Conservation (phyloP, 2,888 invertebrate genomes). For the Altica lythri region DNA sequence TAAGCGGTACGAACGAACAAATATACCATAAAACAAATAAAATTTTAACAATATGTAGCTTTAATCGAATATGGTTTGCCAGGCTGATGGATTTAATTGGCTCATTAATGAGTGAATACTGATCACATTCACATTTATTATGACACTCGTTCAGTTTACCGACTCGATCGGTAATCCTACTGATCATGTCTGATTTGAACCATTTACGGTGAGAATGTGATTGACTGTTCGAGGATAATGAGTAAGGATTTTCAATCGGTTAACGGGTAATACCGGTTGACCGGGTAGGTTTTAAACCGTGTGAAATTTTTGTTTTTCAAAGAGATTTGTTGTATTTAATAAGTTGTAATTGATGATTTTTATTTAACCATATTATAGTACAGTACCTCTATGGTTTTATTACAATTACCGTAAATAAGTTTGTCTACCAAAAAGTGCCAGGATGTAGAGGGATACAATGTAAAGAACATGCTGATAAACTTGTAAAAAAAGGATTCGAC, state of each 20-base stretch:
- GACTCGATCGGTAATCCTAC: conserved; percentile 22
- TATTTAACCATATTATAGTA: no score
- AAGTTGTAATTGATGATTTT: conserved; percentile 7
- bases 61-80: conserved; percentile 37
- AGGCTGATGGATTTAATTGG: conserved; percentile 44
- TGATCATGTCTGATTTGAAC: conserved; percentile 33
- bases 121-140: conserved; percentile 38
- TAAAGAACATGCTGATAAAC: no score
- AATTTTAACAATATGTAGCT: no score
- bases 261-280: conserved; percentile 23
- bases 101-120: conserved; percentile 42
- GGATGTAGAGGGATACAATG: no score
- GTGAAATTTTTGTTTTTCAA: conserved; percentile 20
- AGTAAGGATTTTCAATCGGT: conserved; percentile 14
- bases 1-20: no score
- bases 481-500: no score
- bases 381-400: no score
- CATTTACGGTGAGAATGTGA: conserved; percentile 26
- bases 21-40: no score
- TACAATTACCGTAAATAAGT: no score
- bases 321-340: conserved; percentile 8
- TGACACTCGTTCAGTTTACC: conserved; percentile 1
- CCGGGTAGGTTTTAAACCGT: conserved; percentile 20
- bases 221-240: conserved; percentile 21
- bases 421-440: no score